Evolutionary conservation across 2,113 vertebrate species (phyloP).

Genomic region (Glaucomys volans): DNA sequence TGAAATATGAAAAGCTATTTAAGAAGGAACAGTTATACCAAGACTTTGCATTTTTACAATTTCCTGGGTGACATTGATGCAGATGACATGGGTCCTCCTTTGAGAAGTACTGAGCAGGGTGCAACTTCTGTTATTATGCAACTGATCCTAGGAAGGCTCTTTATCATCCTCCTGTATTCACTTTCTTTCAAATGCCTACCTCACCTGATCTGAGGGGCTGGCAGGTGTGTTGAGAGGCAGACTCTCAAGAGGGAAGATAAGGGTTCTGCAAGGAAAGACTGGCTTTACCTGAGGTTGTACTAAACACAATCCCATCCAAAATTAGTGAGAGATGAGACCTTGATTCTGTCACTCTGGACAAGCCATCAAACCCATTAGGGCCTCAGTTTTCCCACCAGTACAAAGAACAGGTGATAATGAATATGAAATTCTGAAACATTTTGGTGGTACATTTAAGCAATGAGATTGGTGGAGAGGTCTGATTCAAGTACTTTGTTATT

Average conservation of each 20-base stretch:
- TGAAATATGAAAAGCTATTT: background rate
- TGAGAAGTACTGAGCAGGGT: background rate
- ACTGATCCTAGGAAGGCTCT: background rate
- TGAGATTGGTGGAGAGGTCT: background rate
- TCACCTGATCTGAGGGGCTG: background rate
- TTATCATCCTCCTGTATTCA: background rate
- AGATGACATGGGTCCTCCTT: background rate
- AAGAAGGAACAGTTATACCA: background rate
- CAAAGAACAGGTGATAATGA: background rate
- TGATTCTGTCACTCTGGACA: background rate
- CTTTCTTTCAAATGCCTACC: background rate
- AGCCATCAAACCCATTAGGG: background rate
- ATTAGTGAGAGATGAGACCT: background rate
- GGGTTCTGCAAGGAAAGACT: background rate
- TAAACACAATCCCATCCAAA: background rate
- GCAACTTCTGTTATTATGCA: background rate
- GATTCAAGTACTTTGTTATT: background rate
- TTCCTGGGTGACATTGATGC: background rate
- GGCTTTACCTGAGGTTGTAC: background rate
- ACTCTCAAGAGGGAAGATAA: background rate
- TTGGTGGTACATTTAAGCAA: background rate
- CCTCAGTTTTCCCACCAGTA: background rate
- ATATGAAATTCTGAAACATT: background rate
- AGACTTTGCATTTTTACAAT: background rate
- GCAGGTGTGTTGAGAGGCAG: background rate